Evolutionary conservation across 2,113 vertebrate species (phyloP).

Genomic region (Calidris pygmaea): DNA sequence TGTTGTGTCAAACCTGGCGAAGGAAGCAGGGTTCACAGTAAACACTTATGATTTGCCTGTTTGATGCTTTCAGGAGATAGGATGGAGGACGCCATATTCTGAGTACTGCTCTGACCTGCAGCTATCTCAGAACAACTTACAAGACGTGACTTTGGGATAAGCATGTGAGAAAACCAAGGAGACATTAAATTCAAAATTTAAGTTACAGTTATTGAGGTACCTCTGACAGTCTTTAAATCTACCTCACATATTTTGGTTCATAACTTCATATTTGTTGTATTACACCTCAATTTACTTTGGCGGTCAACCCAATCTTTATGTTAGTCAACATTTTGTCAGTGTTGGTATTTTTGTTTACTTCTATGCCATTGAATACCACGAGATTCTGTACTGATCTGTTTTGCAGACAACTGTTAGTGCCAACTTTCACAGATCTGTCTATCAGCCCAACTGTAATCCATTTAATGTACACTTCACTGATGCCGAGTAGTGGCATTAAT

Average conservation of each 20-base stretch:
- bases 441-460: neutral
- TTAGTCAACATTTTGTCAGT: neutral
- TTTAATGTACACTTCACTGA: neutral
- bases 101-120: neutral
- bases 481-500: neutral
- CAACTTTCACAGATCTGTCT: neutral
- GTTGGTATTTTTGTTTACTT: neutral
- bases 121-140: neutral
- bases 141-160: neutral
- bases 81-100: neutral
- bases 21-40: rapidly evolving
- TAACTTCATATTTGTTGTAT: neutral
- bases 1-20: neutral
- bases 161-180: neutral
- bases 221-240: neutral
- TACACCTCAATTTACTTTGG: neutral
- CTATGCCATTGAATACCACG: neutral
- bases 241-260: neutral
- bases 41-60: neutral
- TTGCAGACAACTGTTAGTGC: neutral
- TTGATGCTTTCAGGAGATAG: neutral
- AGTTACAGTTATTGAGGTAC: neutral
- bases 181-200: neutral
- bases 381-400: neutral
- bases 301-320: neutral